Evolutionary conservation across 1,140 invertebrate species (phyloP).

Genomic region (Platorchestia sp.): DNA sequence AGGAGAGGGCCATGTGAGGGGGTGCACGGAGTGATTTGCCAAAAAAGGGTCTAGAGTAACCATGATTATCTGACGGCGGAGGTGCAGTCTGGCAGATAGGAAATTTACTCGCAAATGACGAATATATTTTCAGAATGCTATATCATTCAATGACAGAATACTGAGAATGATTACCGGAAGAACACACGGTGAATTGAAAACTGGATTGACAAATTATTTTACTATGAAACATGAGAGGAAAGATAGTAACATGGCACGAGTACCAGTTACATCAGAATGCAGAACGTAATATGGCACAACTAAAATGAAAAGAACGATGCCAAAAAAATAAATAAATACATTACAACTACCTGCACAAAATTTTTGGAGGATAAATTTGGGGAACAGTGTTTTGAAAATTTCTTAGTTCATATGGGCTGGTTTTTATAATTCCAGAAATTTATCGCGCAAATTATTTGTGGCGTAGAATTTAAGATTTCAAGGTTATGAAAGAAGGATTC

Average conservation of each 20-base stretch:
- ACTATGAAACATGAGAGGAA: neutral
- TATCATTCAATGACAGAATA: neutral
- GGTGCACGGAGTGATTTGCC: neutral
- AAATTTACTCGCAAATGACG: neutral
- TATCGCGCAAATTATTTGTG: no score
- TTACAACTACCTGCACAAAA: no score
- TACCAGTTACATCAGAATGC: no score
- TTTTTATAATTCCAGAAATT: no score
- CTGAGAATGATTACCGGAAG: neutral
- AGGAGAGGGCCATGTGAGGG: neutral
- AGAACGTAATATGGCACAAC: no score
- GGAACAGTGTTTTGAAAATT: no score
- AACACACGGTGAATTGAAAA: neutral
- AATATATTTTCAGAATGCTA: neutral
- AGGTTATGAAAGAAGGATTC: no score
- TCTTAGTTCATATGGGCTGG: no score
- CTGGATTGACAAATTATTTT: neutral
- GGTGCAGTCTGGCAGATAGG: neutral
- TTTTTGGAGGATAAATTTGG: no score
- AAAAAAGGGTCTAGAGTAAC: neutral
- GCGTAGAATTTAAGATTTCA: no score
- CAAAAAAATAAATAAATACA: no score
- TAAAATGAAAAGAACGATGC: no score
- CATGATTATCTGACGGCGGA: neutral
- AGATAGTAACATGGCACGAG: neutral